phyloP scores from a whole-genome alignment of 2,888 invertebrate genomes.

The Pristionchus mayeri region DNA sequence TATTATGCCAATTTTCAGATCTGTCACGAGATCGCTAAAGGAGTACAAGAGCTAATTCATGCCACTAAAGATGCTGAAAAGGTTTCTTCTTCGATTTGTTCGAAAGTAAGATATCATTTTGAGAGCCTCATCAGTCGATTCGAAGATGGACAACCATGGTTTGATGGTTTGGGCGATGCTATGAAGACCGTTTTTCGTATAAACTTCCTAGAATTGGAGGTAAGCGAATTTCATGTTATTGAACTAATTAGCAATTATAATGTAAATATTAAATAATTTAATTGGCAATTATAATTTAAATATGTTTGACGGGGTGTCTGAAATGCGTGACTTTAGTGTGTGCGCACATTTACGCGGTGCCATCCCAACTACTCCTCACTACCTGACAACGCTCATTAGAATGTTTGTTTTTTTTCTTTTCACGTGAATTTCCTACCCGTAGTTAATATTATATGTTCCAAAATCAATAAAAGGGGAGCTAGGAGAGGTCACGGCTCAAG shows the following conservation, averaged over 20 bases:
- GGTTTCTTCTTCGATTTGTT: neutral
- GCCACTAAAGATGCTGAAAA: neutral
- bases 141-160: neutral
- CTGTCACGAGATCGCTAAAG: slow-evolving; percentile 8
- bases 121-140: neutral
- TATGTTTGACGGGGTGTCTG: too few relatives aligned
- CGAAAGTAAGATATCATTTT: neutral
- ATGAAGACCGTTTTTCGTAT: neutral
- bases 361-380: slow-evolving; percentile 52
- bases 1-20: neutral
- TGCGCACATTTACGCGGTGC: neutral
- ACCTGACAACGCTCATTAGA: slow-evolving; percentile 60
- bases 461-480: too few relatives aligned
- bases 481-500: too few relatives aligned
- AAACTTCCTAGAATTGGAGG: neutral
- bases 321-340: slow-evolving; percentile 40
- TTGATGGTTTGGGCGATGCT: neutral
- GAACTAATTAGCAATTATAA: neutral
- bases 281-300: neutral
- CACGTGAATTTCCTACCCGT: too few relatives aligned
- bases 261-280: neutral
- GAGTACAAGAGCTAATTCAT: neutral
- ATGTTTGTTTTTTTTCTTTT: too few relatives aligned
- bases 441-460: too few relatives aligned
- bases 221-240: neutral